phyloP scores from a whole-genome alignment of 2,797 vertebrate species.

The Phrynocephalus guinanensis region DNA sequence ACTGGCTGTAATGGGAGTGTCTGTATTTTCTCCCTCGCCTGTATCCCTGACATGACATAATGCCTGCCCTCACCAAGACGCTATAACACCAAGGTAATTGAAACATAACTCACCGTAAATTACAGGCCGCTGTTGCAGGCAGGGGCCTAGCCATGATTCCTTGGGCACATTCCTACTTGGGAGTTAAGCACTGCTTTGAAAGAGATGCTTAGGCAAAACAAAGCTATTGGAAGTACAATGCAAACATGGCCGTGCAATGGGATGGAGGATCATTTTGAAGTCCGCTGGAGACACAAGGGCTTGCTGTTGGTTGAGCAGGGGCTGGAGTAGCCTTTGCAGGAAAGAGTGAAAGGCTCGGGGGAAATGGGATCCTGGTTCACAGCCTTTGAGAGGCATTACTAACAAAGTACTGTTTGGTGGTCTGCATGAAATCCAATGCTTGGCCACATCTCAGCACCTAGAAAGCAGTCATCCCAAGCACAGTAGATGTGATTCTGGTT shows the following conservation, averaged over 20 bases:
- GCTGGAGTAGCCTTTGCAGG: background rate
- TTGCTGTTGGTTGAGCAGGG: fast-evolving
- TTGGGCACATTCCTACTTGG: slow-evolving; percentile 79
- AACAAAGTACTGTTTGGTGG: slow-evolving; percentile 8
- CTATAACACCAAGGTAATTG: slow-evolving; percentile 84
- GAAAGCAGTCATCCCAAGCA: slow-evolving; percentile 2
- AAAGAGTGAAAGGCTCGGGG: background rate
- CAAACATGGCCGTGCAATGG: slow-evolving; percentile 53
- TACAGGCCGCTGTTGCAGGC: slow-evolving; percentile 79
- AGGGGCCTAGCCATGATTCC: slow-evolving; percentile 74
- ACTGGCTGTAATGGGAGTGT: slow-evolving; percentile 78
- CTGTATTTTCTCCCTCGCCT: slow-evolving; percentile 78
- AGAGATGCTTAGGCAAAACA: slow-evolving; percentile 73
- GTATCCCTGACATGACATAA: slow-evolving; percentile 82
- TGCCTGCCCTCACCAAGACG: slow-evolving; percentile 80
- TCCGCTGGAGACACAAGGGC: slow-evolving; percentile 2
- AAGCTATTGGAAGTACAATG: slow-evolving; percentile 66
- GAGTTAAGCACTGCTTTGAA: slow-evolving; percentile 80
- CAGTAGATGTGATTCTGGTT: background rate
- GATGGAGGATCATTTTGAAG: background rate
- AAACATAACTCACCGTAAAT: slow-evolving; percentile 86
- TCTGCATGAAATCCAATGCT: slow-evolving; percentile 18
- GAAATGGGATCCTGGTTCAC: background rate
- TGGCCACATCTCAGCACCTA: slow-evolving; percentile 2
- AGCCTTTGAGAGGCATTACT: slow-evolving; percentile 20